Evolutionary conservation across 2,888 invertebrate species (phyloP), one percentile per base, ranked within the genome.

Genomic region (Drosophila anomalata): DNA sequence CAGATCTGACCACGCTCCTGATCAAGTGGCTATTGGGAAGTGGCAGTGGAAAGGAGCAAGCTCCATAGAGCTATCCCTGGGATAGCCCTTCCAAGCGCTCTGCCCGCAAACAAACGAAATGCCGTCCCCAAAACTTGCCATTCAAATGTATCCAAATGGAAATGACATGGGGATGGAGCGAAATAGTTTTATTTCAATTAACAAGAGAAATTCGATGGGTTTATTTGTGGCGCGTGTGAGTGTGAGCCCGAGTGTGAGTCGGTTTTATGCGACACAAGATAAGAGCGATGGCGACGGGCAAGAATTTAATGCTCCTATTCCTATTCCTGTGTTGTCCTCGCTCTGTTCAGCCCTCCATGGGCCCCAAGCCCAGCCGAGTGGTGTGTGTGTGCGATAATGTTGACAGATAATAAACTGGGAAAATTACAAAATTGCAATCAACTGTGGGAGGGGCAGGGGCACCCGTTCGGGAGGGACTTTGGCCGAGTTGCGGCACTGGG

Each of bases 181-280:
- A 79, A 84, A 84, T 84, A 84, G 84, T 84, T 84, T 84, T 88
- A 84, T 84, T 84, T 84, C 84, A 84, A 84, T 84, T 84, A 84
- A 84, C 83, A 86, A 74, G 87, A 88, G 80, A 82, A 82, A 84
- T 88, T 84, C 83, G 83, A 84, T 84, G 88, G 88, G 88, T 84
- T 88, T 86, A 88, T 84, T 84, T 88, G 78, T 72, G 84, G 77
- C 73, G 47, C 39, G 62, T 63, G 50, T 41, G 50, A 31, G 39
- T 33, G 14, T 20, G 20, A 36, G 33, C 14, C 29, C 31, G 55
- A 17, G 44, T 57, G 39, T 24, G 48, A 36, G 42, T 44, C 36
- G 65, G 75, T 85, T 82, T 82, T 85, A 82, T 82, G 82, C 79
- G 86, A 85, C 75, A 78, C 84, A 75, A 82, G 82, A 82, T 82